A percentile compares a stretch with the other conserved stretches of the same genome.
phyloP scores from a whole-genome alignment of 2,797 vertebrate species.

The Vultur gryphus region DNA sequence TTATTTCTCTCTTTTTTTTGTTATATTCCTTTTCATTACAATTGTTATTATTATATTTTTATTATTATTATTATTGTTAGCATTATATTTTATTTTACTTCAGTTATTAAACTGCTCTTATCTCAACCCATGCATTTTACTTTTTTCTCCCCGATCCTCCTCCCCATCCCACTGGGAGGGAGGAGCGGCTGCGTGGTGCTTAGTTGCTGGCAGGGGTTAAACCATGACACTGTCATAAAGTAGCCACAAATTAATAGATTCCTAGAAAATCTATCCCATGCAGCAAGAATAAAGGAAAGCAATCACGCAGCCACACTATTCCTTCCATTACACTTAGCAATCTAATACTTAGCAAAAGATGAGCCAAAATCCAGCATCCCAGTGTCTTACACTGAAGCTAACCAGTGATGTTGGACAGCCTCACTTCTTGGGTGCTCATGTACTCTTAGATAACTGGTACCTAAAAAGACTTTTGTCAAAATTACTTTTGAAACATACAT shows the following conservation, averaged over 20 bases:
- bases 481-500: background rate
- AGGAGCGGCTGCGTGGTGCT: no score
- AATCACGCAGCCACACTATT: rapidly evolving
- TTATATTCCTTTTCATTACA: no score
- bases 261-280: background rate
- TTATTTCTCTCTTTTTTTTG: no score
- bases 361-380: background rate
- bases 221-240: background rate
- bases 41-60: no score
- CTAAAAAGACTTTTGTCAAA: background rate
- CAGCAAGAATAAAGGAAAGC: background rate
- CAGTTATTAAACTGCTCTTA: no score
- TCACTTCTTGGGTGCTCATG: background rate
- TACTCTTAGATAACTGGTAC: background rate
- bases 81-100: no score
- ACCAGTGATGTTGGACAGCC: background rate
- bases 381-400: background rate
- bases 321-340: background rate
- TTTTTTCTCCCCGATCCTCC: no score
- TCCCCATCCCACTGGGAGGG: no score
- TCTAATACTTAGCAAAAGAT: background rate
- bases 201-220: no score
- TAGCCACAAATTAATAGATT: background rate
- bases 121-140: no score
- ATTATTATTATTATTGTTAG: no score